Conservation (phyloP, 2,113 vertebrate species). For the Grammomys dolichurus region DNA sequence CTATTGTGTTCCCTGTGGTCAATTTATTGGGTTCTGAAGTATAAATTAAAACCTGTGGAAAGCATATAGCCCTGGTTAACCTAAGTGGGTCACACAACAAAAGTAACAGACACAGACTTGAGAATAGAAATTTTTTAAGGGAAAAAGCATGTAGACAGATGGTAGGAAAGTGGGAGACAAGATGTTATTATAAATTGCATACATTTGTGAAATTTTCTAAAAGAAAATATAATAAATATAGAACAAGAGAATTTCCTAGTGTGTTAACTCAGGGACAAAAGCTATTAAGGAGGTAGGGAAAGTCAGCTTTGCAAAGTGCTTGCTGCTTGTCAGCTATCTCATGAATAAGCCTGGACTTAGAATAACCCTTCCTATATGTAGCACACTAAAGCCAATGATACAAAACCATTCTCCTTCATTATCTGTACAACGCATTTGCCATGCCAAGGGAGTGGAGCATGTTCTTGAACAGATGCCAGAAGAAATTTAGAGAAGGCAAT, state of each 20-base stretch:
- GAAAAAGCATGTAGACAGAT: background rate
- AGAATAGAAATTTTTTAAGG: background rate
- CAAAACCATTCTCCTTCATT: background rate
- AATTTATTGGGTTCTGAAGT: background rate
- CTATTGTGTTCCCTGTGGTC: background rate
- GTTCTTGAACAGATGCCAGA: background rate
- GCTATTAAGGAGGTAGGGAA: background rate
- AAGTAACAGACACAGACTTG: background rate
- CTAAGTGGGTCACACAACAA: background rate
- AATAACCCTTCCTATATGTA: background rate
- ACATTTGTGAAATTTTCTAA: background rate
- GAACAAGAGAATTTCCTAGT: background rate
- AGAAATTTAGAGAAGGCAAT: background rate
- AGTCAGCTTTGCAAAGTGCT: fast-evolving
- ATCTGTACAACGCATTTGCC: background rate
- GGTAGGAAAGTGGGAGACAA: background rate
- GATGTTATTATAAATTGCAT: background rate
- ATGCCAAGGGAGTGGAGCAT: background rate
- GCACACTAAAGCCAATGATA: background rate
- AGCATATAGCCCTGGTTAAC: background rate
- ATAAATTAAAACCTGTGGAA: background rate
- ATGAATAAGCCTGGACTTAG: background rate
- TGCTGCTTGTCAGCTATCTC: background rate
- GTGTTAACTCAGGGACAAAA: background rate
- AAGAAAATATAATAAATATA: background rate